phyloP scores from a whole-genome alignment of 35 echinoderm and acorn worm species.

The Apostichopus parvimensis region DNA sequence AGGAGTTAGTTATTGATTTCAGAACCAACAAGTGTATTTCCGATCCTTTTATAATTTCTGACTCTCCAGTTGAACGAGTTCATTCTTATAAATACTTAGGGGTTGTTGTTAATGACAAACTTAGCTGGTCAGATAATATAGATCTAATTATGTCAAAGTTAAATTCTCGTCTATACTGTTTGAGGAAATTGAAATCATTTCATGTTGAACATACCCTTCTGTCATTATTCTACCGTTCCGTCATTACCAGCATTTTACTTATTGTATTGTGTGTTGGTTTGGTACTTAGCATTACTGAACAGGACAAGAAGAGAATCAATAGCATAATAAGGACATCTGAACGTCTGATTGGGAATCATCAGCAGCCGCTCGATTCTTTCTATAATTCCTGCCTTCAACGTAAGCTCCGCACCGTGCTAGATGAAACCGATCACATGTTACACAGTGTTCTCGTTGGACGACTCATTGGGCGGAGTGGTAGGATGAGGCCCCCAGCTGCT shows the following conservation, averaged over 20 bases:
- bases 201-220: slow-evolving; percentile 21
- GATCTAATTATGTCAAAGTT: slow-evolving; percentile 18
- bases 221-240: neutral
- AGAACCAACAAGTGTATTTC: neutral
- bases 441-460: too few species aligned
- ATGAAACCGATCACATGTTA: too few species aligned
- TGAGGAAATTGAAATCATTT: slow-evolving; percentile 21
- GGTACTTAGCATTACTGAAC: neutral
- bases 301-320: neutral
- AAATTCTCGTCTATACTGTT: slow-evolving; percentile 4
- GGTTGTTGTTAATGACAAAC: neutral
- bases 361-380: neutral
- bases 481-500: too few species aligned
- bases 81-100: slow-evolving; percentile 20
- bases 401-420: too few species aligned
- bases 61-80: slow-evolving; percentile 4
- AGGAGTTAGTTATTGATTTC: slow-evolving; percentile 1
- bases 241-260: slow-evolving; percentile 10
- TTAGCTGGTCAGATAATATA: neutral
- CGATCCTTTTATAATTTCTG: neutral
- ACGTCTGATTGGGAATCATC: neutral
- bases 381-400: too few species aligned
- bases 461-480: too few species aligned
- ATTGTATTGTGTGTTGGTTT: neutral
- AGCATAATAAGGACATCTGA: neutral